Conservation (phyloP, 2,888 invertebrate species). For the Pachycephus smyrnensis region DNA sequence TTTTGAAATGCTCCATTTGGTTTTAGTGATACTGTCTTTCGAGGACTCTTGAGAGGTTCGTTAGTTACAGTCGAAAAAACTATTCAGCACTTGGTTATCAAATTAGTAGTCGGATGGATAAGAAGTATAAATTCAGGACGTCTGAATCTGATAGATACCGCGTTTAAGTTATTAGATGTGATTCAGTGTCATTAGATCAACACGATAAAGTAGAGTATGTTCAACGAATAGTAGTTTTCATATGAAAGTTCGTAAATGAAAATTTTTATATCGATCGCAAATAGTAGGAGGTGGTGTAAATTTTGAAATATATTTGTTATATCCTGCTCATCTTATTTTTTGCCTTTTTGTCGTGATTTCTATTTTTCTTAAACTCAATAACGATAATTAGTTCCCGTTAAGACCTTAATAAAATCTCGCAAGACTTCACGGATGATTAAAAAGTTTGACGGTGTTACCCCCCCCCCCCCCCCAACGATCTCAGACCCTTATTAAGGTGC, state of each 20-base stretch:
- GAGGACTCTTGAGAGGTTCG: neutral
- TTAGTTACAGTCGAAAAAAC: neutral
- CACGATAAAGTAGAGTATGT: too few species aligned
- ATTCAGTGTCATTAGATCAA: neutral
- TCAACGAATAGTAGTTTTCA: neutral
- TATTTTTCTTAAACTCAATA: neutral
- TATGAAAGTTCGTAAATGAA: neutral
- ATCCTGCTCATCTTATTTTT: neutral
- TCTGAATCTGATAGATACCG: neutral
- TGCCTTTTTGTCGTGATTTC: neutral
- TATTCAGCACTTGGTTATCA: neutral
- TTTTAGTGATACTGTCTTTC: neutral
- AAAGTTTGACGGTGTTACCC: neutral
- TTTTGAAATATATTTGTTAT: neutral
- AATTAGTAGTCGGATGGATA: neutral
- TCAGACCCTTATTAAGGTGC: neutral
- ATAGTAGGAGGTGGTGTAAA: neutral
- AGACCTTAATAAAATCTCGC: neutral
- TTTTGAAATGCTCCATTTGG: neutral
- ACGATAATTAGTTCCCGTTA: neutral
- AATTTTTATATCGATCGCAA: neutral
- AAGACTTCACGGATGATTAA: conserved; percentile 6
- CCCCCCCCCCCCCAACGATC: neutral
- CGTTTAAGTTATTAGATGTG: neutral
- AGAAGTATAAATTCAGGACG: neutral